Evolutionary conservation across 2,888 invertebrate species (phyloP).

Genomic region (Pseudanteris insignis): DNA sequence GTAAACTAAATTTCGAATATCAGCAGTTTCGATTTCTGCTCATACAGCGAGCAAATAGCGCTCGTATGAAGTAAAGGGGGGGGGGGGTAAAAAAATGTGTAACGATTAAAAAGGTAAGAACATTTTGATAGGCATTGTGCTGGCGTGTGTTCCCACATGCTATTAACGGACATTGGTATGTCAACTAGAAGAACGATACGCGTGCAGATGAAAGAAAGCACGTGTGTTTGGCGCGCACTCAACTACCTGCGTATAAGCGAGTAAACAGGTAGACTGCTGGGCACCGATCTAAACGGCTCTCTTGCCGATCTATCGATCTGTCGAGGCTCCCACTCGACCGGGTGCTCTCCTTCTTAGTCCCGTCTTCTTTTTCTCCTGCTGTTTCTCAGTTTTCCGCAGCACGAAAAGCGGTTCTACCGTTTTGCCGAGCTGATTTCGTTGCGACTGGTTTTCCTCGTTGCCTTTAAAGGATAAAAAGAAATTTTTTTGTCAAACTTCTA

Average conservation of each 20-base stretch:
- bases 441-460: conserved; percentile 37
- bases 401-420: conserved; percentile 46
- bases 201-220: conserved; percentile 43
- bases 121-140: conserved; percentile 17
- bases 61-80: neutral
- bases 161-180: conserved; percentile 5
- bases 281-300: conserved; percentile 51
- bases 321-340: conserved; percentile 26
- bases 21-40: too few species aligned
- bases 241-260: conserved; percentile 22
- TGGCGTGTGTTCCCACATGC: conserved; percentile 8
- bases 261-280: conserved; percentile 63
- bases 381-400: conserved; percentile 34
- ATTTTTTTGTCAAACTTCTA: conserved; percentile 28
- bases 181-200: conserved; percentile 34
- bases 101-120: neutral
- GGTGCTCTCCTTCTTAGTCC: conserved; percentile 34
- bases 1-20: too few species aligned
- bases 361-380: conserved; percentile 33
- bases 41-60: too few species aligned
- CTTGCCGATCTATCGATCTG: conserved; percentile 41
- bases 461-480: conserved; percentile 33
- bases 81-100: neutral
- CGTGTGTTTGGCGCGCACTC: conserved; percentile 40
- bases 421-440: conserved; percentile 36